Conservation (phyloP, 1,140 invertebrate genomes). For the Lepidostoma basale region DNA sequence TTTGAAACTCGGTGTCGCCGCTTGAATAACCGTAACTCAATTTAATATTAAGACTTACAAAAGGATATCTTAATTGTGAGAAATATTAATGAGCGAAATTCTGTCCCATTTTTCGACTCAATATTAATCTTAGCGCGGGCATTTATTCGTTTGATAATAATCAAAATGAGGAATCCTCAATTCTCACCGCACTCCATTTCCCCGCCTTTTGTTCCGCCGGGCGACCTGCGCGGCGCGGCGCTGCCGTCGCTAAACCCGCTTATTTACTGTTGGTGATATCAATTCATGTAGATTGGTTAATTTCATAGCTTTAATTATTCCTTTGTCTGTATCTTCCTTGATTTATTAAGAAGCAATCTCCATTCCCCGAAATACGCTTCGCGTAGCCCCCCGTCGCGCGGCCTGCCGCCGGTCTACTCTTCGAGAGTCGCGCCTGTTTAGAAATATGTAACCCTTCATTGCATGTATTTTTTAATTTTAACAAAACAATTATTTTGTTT, state of each 20-base stretch:
- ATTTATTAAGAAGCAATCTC: not conserved
- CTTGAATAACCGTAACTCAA: conserved; percentile 19
- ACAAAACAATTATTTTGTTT: too few relatives aligned
- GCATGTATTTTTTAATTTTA: too few relatives aligned
- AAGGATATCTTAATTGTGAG: conserved; percentile 13
- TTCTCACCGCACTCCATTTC: not conserved
- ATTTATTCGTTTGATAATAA: conserved; percentile 19
- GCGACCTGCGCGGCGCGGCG: too few relatives aligned
- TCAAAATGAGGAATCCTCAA: not conserved
- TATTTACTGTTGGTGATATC: conserved; percentile 13
- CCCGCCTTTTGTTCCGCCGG: not conserved
- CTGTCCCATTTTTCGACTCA: conserved; percentile 6
- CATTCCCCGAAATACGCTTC: too few relatives aligned
- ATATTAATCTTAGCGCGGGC: conserved; percentile 5
- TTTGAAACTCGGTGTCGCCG: conserved; percentile 13
- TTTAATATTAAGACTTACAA: conserved; percentile 12
- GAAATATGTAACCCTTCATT: too few relatives aligned
- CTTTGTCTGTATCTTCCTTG: not conserved
- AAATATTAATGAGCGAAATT: conserved; percentile 11
- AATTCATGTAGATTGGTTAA: not conserved
- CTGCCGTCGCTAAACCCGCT: not conserved
- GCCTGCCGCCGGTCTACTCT: too few relatives aligned
- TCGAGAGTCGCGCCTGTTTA: too few relatives aligned
- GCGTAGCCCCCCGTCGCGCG: too few relatives aligned
- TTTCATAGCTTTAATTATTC: not conserved